These are phyloP conservation scores for Dermolepida albohirtum DNA, from an alignment of 2,888 invertebrate genomes.

Conservation along the genomic window DNA sequence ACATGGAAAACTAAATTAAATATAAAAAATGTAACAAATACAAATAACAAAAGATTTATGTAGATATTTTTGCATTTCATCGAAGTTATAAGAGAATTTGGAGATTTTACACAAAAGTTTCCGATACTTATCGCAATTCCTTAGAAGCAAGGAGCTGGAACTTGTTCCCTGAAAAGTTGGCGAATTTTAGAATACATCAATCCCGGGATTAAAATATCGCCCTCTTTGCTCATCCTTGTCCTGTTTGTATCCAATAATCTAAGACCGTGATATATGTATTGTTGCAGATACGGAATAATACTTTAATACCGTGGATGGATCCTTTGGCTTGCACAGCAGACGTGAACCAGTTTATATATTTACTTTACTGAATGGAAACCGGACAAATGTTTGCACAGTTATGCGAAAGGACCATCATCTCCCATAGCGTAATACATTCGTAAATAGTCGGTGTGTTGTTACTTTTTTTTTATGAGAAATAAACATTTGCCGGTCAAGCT, in stretches of 20 bases:
- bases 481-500: no score
- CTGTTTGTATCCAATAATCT: slow-evolving; percentile 40
- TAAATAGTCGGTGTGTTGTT: no score
- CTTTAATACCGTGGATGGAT: slow-evolving; percentile 37
- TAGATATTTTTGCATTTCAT: no score
- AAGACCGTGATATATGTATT: slow-evolving; percentile 42
- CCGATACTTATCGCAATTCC: slow-evolving; percentile 22
- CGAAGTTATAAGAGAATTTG: neutral
- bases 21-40: no score
- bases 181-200: slow-evolving; percentile 37
- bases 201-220: slow-evolving; percentile 40
- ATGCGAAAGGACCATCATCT: slow-evolving; percentile 20
- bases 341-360: slow-evolving; percentile 37
- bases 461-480: no score
- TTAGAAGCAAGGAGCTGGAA: neutral
- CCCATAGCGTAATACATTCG: neutral
- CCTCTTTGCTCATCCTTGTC: slow-evolving; percentile 20
- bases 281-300: slow-evolving; percentile 41
- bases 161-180: slow-evolving; percentile 19
- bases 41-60: no score
- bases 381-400: slow-evolving; percentile 38
- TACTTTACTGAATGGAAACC: slow-evolving; percentile 39
- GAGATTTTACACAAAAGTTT: slow-evolving; percentile 21
- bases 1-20: no score
- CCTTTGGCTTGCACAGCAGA: slow-evolving; percentile 31